Evolutionary conservation across 2,888 invertebrate species (phyloP), one percentile per base, ranked within the genome.

Genomic region (Caenorhabditis sulstoni): DNA sequence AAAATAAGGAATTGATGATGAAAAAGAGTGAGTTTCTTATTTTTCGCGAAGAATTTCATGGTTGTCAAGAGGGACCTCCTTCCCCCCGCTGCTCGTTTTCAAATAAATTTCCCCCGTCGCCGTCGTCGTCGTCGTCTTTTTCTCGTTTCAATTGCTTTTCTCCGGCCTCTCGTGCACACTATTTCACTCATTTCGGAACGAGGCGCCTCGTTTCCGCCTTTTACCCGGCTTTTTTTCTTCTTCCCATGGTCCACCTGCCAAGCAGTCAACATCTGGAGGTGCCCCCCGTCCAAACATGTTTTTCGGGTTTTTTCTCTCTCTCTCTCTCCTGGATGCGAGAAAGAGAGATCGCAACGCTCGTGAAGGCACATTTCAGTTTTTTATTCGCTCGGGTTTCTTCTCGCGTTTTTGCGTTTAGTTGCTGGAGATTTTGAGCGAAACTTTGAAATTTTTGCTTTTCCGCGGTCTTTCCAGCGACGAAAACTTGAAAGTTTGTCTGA

Each of bases 21-120:
- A 58, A 59, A 18, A 67, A 67, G 47, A 58, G 67, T 67, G 58
- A 59, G 67, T 67, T 66, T 65, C 47, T n/a, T 11, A 12, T 49
- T 35, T 61, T 45, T 23, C n/a, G n/a, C 8, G 29, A 53, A 58
- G n/a, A 45, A 29, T 23, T n/a, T 16, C 5, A 16, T n/a, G 39
- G 47, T 47, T 47, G 47, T 47, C 47, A 47, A 47, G 47, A 8
- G 18, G 47, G 47, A 12, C 16, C 44, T 3, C 3, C 9, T 9
- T 44, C 44, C 3, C 16, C 11, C 39, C 7, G 39, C 12, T 39
- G 8, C 11, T 44, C 11, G 2, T 12, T 16, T 44, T 44, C 44
- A 16, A 12, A 44, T n/a, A n/a, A n/a, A n/a, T n/a, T n/a, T n/a
- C n/a, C n/a, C n/a, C n/a, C n/a, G n/a, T n/a, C n/a, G n/a, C n/a